These are phyloP conservation scores for Pristionchus japonicus DNA, from an alignment of 2,888 invertebrate species.

Conservation along the genomic window DNA sequence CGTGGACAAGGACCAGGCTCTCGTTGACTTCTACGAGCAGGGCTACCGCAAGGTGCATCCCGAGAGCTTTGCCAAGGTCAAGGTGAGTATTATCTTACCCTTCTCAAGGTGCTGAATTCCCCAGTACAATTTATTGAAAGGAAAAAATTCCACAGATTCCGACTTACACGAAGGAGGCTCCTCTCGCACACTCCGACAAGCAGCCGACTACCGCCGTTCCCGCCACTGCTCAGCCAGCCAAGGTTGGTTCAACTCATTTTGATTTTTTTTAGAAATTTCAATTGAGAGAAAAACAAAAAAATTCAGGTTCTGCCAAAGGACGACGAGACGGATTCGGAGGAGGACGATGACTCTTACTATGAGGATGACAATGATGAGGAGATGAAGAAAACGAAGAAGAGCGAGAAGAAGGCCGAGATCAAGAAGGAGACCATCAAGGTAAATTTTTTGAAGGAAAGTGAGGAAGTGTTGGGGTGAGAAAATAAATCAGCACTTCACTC, in stretches of 20 bases:
- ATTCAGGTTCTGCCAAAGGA: slow-evolving; percentile 48
- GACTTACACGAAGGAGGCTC: slow-evolving; percentile 18
- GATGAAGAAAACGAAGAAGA: slow-evolving; percentile 55
- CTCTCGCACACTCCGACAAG: slow-evolving; percentile 28
- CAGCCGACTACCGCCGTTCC: slow-evolving; percentile 18
- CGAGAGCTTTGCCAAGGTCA: slow-evolving; percentile 30
- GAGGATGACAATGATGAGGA: slow-evolving; percentile 69
- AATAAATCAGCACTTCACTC: too few species aligned
- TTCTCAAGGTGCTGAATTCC: too few species aligned
- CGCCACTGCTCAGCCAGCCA: slow-evolving; percentile 24
- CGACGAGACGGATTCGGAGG: slow-evolving; percentile 61
- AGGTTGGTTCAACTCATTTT: not conserved
- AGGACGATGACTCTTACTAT: slow-evolving; percentile 65
- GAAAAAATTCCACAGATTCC: not conserved
- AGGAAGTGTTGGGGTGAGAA: too few species aligned
- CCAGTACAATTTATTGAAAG: too few species aligned
- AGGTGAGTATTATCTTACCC: slow-evolving; percentile 8
- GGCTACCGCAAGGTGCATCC: slow-evolving; percentile 38
- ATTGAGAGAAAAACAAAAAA: too few species aligned
- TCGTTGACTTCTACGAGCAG: slow-evolving; percentile 63
- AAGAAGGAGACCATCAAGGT: slow-evolving; percentile 48
- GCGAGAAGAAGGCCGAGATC: slow-evolving; percentile 51
- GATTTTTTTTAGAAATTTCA: not conserved
- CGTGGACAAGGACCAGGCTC: slow-evolving; percentile 67
- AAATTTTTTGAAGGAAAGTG: too few species aligned